phyloP scores from a whole-genome alignment of 2,113 vertebrate species.

The Pelodiscus sinensis region DNA sequence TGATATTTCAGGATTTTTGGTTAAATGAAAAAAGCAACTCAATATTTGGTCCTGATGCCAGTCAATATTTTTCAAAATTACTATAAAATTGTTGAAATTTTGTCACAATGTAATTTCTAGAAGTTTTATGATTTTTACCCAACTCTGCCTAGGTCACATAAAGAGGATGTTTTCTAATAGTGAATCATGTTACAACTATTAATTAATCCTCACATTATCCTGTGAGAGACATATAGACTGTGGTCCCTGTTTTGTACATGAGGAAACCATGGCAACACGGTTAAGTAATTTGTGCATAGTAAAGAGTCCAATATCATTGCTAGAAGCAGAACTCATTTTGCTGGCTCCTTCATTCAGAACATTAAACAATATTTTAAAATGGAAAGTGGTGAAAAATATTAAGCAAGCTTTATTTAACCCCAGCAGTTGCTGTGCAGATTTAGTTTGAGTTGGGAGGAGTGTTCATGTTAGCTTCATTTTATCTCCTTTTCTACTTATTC shows the following conservation, averaged over 20 bases:
- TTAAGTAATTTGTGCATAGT: neutral
- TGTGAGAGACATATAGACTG: neutral
- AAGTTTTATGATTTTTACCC: neutral
- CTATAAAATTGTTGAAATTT: neutral
- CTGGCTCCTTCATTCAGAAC: neutral
- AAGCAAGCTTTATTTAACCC: neutral
- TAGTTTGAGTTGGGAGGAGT: too few species aligned
- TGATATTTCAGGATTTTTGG: neutral
- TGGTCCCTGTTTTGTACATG: neutral
- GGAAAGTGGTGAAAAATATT: neutral
- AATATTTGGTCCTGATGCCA: neutral
- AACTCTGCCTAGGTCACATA: neutral
- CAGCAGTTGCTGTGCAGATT: neutral
- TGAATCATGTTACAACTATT: neutral
- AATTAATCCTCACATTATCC: neutral
- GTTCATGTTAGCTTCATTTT: neutral
- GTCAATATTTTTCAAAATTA: neutral
- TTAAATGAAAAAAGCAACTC: neutral
- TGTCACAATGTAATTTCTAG: too few species aligned
- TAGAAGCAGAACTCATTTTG: neutral
- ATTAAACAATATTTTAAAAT: neutral
- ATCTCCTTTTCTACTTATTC: neutral
- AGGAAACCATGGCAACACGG: neutral
- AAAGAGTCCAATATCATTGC: neutral
- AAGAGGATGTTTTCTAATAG: fast-evolving